Evolutionary conservation across 2,113 vertebrate genomes (phyloP).

Genomic region (Aphelocoma coerulescens): DNA sequence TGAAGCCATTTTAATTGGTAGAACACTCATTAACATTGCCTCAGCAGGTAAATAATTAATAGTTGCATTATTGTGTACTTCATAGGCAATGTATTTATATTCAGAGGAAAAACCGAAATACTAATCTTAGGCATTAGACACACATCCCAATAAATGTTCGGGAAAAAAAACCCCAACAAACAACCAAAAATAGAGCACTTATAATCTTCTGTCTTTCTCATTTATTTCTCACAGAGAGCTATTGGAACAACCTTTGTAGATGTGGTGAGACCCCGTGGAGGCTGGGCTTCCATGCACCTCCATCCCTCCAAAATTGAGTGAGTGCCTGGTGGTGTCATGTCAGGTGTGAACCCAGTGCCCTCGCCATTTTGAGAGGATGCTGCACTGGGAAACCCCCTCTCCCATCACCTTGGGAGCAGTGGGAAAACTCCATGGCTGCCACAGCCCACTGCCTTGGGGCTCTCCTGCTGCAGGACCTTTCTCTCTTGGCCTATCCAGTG

Average conservation of each 20-base stretch:
- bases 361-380: fast-evolving
- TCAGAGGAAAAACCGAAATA: neutral
- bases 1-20: neutral
- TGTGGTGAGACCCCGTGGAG: neutral
- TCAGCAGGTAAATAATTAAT: neutral
- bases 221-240: neutral
- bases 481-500: neutral
- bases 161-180: fast-evolving
- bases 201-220: neutral
- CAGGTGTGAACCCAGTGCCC: neutral
- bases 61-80: neutral
- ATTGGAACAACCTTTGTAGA: neutral
- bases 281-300: neutral
- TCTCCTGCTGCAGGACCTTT: neutral
- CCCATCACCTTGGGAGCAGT: neutral
- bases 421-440: neutral
- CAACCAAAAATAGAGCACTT: neutral
- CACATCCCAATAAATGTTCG: neutral
- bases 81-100: neutral
- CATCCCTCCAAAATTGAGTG: neutral
- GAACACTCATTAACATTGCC: neutral
- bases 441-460: neutral
- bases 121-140: neutral
- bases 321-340: fast-evolving
- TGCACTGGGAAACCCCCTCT: neutral